These are phyloP conservation scores for Julus scanicus DNA, from an alignment of 2,888 invertebrate species.

Conservation along the genomic window DNA sequence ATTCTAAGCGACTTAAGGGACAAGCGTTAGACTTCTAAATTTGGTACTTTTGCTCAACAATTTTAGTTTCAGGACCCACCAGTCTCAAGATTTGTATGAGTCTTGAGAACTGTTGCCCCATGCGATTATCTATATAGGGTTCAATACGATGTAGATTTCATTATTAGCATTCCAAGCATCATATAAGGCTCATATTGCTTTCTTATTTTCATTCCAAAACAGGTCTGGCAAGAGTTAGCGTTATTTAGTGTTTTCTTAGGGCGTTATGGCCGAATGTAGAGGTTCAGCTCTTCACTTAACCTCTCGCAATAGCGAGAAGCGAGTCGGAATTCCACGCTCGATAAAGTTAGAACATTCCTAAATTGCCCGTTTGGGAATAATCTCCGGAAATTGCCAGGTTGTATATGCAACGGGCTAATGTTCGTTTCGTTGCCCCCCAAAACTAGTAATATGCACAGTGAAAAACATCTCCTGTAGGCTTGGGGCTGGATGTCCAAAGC, in stretches of 20 bases:
- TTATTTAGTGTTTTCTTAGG: neutral
- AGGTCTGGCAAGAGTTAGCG: neutral
- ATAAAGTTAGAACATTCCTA: constrained; percentile 39
- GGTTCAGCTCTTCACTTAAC: neutral
- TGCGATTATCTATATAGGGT: no score
- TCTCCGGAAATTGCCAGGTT: constrained; percentile 28
- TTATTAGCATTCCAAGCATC: neutral
- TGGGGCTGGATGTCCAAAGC: neutral
- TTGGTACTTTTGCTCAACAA: no score
- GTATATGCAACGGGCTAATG: constrained; percentile 28
- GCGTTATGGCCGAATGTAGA: neutral
- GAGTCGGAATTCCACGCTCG: neutral
- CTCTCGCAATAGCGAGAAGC: neutral
- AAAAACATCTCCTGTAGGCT: constrained; percentile 39
- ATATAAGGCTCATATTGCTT: neutral
- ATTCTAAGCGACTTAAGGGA: no score
- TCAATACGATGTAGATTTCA: no score
- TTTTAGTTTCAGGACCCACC: no score
- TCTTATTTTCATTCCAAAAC: neutral
- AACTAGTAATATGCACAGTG: neutral
- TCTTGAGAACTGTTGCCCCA: no score
- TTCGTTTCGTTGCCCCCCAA: neutral
- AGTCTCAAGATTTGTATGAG: no score
- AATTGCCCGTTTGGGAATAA: constrained; percentile 38
- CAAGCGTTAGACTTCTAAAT: no score